phyloP scores from a whole-genome alignment of 2,113 vertebrate genomes.

The Procapra przewalskii region DNA sequence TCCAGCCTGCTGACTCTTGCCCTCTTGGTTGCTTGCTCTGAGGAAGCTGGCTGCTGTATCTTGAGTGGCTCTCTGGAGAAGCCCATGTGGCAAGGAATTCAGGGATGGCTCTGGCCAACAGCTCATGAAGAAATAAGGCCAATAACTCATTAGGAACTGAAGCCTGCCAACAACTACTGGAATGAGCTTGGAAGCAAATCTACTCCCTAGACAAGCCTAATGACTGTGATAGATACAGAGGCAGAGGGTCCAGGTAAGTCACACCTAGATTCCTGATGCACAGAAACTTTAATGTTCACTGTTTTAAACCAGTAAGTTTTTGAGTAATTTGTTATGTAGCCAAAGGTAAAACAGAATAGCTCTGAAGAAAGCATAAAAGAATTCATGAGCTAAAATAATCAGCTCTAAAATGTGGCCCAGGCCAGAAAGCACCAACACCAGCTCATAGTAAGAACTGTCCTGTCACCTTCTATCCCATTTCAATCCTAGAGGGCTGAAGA shows the following conservation, averaged over 20 bases:
- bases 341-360: neutral
- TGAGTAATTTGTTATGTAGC: neutral
- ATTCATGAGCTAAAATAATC: neutral
- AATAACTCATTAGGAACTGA: neutral
- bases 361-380: neutral
- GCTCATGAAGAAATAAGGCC: neutral
- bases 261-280: neutral
- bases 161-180: neutral
- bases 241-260: neutral
- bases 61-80: neutral
- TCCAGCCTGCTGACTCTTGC: neutral
- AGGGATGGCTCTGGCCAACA: neutral
- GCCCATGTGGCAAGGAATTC: neutral
- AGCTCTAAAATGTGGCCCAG: neutral
- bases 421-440: neutral
- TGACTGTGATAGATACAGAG: neutral
- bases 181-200: neutral
- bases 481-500: neutral
- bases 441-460: neutral
- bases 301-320: neutral
- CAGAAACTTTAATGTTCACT: neutral
- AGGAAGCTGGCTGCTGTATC: neutral
- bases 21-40: neutral
- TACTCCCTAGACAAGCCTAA: neutral
- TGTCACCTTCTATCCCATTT: neutral